Evolutionary conservation across 2,888 invertebrate species (phyloP), one percentile per base, ranked within the genome.

Genomic region (Neocrepidodera transversa): DNA sequence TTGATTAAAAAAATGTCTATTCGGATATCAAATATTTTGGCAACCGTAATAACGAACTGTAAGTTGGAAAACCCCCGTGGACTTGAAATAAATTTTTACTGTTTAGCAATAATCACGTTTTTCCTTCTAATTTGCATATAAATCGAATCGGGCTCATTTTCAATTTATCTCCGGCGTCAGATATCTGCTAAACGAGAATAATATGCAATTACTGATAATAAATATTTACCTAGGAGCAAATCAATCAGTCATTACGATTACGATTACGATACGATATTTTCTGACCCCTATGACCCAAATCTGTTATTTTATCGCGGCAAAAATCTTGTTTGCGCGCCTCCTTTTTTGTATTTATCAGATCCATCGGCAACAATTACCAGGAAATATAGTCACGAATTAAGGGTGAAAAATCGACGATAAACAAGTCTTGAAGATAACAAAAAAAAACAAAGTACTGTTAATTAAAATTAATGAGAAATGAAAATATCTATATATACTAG

Each of bases 321-420:
- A 40, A 40, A 40, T 40, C 40, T n/a, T 18, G 40, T 40, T 40
- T 2, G 17, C 6, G 23, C 16, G 40, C 50, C 45, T 54, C 36
- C 45, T 50, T 28, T 16, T n/a, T n/a, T n/a, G 38, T 26, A 55
- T 50, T 55, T 50, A 55, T 60, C 60, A 50, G 55, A 42, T 54
- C 54, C 43, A 50, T 45, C 60, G 60, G 60, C 60, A 26, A 51
- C 54, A 59, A 60, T 60, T 60, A 59, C 59, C 43, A 35, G 60
- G 50, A 55, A 60, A 30, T 38, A 30, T 20, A 60, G 60, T 60
- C 55, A 59, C 60, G 60, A 60, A n/a, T 51, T 23, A 23, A 23
- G 23, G 23, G 23, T 23, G 23, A 23, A 23, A 23, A 23, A 23
- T 23, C 3, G 4, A 23, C 6, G 6, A 23, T 23, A 23, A 23